Base-by-base conservation (phyloP, 2,888 invertebrate genomes). In the Dasysyrphus tricinctus region DNA sequence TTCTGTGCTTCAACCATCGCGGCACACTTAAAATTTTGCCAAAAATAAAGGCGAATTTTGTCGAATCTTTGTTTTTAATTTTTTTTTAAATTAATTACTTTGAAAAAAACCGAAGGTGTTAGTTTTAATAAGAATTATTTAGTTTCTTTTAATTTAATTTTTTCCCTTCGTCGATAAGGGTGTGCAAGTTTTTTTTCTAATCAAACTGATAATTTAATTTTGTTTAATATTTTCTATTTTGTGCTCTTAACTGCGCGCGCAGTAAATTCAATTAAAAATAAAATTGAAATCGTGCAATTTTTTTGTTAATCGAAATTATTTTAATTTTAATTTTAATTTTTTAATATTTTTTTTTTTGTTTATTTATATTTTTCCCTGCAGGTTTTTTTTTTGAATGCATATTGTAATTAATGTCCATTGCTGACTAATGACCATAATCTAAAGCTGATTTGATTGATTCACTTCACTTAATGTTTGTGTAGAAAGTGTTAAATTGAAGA, bases 401-500 rank as follows among this genome's bases (percentile, higher is more conserved):
- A 54, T 54, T 54, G 29, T 54, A 54, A 29, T 67, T 61, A 74
- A 81, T 74, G 78, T 61, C 75, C 86, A 72, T 86, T 49, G 32
- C 54, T 57, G 78, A 82, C 82, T 72, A 79, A 79, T 85, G 85
- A 81, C 77, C 81, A 74, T 63, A 44, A 74, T 74, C 51, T 78
- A 78, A 86, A 65, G 78, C 59, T 49, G 70, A 75, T 78, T 78
- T 86, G 86, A 86, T 86, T 82, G 82, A 86, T 86, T 67, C 81
- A 74, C 70, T 49, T 67, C 49, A 67, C 67, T 67, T 49, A n/a
- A 61, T 42, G 82, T 24, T 24, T 24, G 24, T 79, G 79, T 82
- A 82, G 86, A 86, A 86, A 86, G 86, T 86, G 86, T 86, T 82
- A 75, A 86, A 79, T 79, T 82, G 49, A 79, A 82, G 51, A 74